Evolutionary conservation across 2,888 invertebrate species (phyloP).

Genomic region (Hecatera dysodea): DNA sequence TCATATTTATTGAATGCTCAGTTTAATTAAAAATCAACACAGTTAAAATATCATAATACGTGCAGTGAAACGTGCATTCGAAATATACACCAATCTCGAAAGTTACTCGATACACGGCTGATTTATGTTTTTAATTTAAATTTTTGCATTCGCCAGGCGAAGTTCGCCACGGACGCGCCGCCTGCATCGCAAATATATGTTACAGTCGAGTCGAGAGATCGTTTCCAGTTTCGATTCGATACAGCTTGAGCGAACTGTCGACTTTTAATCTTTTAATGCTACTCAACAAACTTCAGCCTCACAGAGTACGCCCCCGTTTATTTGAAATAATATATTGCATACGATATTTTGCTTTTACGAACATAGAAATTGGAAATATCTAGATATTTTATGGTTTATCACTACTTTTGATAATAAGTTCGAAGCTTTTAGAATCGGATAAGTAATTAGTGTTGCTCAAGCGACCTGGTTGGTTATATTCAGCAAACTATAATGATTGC

Average conservation of each 20-base stretch:
- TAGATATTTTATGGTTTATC: slow-evolving; percentile 10
- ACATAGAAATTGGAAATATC: slow-evolving; percentile 39
- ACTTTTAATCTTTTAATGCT: slow-evolving; percentile 91
- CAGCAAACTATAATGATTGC: slow-evolving; percentile 71
- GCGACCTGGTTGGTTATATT: slow-evolving; percentile 21
- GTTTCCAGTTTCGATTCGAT: slow-evolving; percentile 86
- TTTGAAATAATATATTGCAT: slow-evolving; percentile 73
- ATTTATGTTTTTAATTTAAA: slow-evolving; percentile 92
- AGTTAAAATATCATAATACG: slow-evolving; percentile 73
- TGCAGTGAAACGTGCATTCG: slow-evolving; percentile 81
- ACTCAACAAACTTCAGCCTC: slow-evolving; percentile 86
- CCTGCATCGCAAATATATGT: slow-evolving; percentile 90
- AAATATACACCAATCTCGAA: slow-evolving; percentile 88
- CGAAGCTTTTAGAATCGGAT: slow-evolving; percentile 23
- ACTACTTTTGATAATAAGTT: neutral
- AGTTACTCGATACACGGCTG: slow-evolving; percentile 90
- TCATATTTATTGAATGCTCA: slow-evolving; percentile 49
- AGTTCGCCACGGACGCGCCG: slow-evolving; percentile 88
- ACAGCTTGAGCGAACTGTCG: slow-evolving; percentile 87
- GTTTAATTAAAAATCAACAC: slow-evolving; percentile 69
- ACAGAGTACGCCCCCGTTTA: slow-evolving; percentile 75
- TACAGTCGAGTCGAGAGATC: slow-evolving; percentile 84
- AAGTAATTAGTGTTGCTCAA: slow-evolving; percentile 20
- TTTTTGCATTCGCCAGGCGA: slow-evolving; percentile 90
- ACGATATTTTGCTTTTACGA: slow-evolving; percentile 49